Percentiles rank a stretch among this genome's conserved stretches.
These are phyloP conservation scores for Campoletis sonorensis DNA, from an alignment of 1,140 invertebrate species.

Conservation along the genomic window DNA sequence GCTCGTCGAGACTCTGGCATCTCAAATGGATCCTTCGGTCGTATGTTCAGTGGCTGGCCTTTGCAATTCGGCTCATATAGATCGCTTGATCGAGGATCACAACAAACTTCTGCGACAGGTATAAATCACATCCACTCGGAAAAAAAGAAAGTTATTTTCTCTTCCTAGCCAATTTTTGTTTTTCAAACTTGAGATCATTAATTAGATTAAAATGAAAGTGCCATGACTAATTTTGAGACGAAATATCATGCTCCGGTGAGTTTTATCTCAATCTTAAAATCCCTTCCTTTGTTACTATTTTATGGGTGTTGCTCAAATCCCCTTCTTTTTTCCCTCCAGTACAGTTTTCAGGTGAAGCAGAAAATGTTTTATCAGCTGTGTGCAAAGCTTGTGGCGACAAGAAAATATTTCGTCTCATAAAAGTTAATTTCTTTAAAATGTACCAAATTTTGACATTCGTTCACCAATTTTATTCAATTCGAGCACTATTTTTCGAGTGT, in stretches of 20 bases:
- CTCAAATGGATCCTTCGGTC: constrained; percentile 90
- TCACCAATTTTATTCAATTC: too few relatives aligned
- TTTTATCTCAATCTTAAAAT: background rate
- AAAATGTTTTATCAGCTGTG: too few relatives aligned
- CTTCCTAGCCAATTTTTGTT: background rate
- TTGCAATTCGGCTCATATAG: constrained; percentile 87
- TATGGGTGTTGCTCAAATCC: background rate
- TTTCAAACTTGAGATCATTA: background rate
- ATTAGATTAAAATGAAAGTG: constrained; percentile 10
- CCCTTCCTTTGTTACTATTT: background rate
- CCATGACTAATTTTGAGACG: constrained; percentile 11
- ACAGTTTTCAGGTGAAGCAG: too few relatives aligned
- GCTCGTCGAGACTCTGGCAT: constrained; percentile 89
- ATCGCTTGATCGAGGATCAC: constrained; percentile 80
- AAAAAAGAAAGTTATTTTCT: constrained; percentile 17
- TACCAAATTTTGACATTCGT: too few relatives aligned
- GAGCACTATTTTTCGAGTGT: too few relatives aligned
- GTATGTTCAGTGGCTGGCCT: constrained; percentile 93
- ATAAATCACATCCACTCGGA: constrained; percentile 37
- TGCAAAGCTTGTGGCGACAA: too few relatives aligned
- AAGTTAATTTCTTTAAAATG: too few relatives aligned
- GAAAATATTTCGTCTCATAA: too few relatives aligned
- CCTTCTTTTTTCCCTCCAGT: too few relatives aligned
- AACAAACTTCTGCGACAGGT: constrained; percentile 58
- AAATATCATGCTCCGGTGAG: background rate